Evolutionary conservation across 2,888 invertebrate species (phyloP), one percentile per base, ranked within the genome.

Genomic region (Leptopilina myrica): DNA sequence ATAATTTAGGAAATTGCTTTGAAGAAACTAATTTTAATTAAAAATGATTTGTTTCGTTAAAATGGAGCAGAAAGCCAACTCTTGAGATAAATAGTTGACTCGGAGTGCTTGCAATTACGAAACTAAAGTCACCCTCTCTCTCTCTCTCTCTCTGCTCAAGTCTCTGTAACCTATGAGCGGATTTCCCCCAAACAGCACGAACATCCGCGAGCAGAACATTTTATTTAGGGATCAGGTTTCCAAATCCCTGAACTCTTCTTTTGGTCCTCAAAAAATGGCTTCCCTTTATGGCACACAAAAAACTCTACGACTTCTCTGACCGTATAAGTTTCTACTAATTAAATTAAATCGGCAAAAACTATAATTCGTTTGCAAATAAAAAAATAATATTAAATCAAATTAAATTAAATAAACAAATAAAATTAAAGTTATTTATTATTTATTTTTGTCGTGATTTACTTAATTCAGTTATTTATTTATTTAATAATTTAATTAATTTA

Each of bases 171-270:
- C 62, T 62, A 62, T 62, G 62, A 62, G 62, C 62, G 62, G 62
- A 62, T 62, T 62, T 62, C 20, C 62, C 20, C 62, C 62, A 62
- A 62, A 62, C 62, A 62, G n/a, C 62, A 15, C 20, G 62, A 62
- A 62, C 62, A 62, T 62, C n/a, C 62, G 62, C 9, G 62, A 62
- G 62, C 20, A 62, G 62, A 62, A 62, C 62, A 62, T 62, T 62
- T 62, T 62, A 20, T 62, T 62, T 62, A 62, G n/a, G 20, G 62
- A 62, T 62, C 15, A 62, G 62, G 62, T 20, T 62, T 9, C 62
- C 62, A 62, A 62, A 62, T 62, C 62, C 62, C 20, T 20, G 62
- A 62, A 62, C 9, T 62, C 20, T 62, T 20, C 9, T 43, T 8
- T 62, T 62, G 20, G 5, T 15, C 20, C 20, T 62, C 62, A 62